These are phyloP conservation scores for Tanytarsus gracilentus DNA, from an alignment of 2,888 invertebrate species.

Conservation along the genomic window DNA sequence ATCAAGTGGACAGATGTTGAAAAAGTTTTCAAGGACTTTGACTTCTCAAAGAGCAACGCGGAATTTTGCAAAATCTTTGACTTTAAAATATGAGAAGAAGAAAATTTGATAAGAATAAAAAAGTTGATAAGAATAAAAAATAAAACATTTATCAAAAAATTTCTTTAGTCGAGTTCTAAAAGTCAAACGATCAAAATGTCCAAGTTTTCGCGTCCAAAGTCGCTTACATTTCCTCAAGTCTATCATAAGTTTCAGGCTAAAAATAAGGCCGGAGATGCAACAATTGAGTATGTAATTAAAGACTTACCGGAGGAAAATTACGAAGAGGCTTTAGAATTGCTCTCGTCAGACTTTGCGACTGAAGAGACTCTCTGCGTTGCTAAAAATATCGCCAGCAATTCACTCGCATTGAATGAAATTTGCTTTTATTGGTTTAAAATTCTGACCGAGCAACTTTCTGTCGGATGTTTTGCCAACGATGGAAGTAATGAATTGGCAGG, in stretches of 20 bases:
- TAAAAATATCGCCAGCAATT: neutral
- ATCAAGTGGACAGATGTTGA: neutral
- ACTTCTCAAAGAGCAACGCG: too few species aligned
- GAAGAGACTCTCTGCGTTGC: conserved; percentile 19
- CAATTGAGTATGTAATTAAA: conserved; percentile 17
- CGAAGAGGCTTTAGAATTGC: conserved; percentile 12
- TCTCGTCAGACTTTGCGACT: conserved; percentile 1
- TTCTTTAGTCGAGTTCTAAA: too few species aligned
- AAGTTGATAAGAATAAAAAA: too few species aligned
- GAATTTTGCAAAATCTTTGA: too few species aligned
- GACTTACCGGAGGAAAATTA: conserved; percentile 17
- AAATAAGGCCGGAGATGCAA: neutral
- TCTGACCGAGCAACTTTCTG: neutral
- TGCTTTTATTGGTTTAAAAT: neutral
- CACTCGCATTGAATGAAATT: neutral
- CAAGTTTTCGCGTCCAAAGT: neutral
- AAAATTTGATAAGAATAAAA: too few species aligned
- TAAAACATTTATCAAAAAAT: too few species aligned
- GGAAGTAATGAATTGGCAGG: conserved; percentile 2
- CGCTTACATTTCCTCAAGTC: neutral
- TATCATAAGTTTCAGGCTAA: conserved; percentile 20
- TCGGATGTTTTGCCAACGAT: conserved; percentile 12
- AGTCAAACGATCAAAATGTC: too few species aligned
- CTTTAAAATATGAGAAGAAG: too few species aligned
- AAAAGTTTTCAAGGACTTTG: too few species aligned